Evolutionary conservation across 2,113 vertebrate species (phyloP).

Genomic region (Rhinolophus ferrumequinum): DNA sequence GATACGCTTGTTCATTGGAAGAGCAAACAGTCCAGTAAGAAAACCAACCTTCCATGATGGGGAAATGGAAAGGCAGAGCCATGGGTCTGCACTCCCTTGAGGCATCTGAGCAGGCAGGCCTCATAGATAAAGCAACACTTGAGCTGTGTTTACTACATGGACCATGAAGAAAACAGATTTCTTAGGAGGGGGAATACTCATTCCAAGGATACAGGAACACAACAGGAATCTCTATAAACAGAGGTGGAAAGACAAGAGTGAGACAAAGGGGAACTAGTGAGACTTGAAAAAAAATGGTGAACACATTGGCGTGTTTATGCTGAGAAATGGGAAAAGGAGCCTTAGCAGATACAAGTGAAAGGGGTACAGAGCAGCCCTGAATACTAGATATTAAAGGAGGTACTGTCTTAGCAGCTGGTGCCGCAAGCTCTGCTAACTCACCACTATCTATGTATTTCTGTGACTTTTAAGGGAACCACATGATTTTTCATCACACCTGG

Average conservation of each 20-base stretch:
- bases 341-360: neutral
- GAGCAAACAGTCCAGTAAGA: neutral
- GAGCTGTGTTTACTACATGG: neutral
- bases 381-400: neutral
- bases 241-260: neutral
- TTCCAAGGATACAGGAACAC: neutral
- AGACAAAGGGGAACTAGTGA: neutral
- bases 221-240: neutral
- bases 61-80: neutral
- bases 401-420: no score
- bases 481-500: neutral
- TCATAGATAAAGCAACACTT: neutral
- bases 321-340: neutral
- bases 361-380: neutral
- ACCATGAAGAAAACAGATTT: neutral
- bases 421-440: neutral
- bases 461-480: neutral
- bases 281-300: neutral
- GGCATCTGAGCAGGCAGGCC: neutral
- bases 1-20: neutral
- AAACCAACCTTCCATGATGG: neutral
- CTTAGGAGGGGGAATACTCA: neutral
- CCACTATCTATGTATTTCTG: fast-evolving
- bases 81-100: no score
- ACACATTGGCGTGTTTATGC: neutral